Percentiles rank a stretch among this genome's conserved stretches.
phyloP scores from a whole-genome alignment of 1,140 invertebrate species.

The Telenomus remus region DNA sequence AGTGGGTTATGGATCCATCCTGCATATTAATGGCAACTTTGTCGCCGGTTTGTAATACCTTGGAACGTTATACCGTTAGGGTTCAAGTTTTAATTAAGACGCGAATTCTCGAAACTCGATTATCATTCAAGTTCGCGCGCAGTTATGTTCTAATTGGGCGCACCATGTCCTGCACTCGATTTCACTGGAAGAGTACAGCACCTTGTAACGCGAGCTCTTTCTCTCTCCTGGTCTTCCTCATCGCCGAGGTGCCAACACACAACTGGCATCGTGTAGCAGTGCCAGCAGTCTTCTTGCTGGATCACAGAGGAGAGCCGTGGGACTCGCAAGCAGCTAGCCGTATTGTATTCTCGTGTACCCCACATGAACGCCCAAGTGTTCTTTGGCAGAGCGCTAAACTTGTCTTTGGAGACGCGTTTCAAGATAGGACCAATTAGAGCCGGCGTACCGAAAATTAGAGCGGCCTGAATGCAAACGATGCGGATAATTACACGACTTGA shows the following conservation, averaged over 20 bases:
- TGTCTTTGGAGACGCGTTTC: conserved; percentile 54
- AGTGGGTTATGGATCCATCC: conserved; percentile 33
- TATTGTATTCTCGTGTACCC: conserved; percentile 10
- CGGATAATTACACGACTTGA: conserved; percentile 47
- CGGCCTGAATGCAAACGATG: conserved; percentile 15
- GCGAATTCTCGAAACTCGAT: conserved; percentile 58
- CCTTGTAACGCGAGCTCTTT: conserved; percentile 41
- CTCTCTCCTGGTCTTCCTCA: conserved; percentile 8
- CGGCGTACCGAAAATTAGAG: conserved; percentile 29
- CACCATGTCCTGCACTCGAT: conserved; percentile 31
- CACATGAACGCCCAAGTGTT: conserved; percentile 15
- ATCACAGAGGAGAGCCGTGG: conserved; percentile 31
- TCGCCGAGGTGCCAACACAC: conserved; percentile 30
- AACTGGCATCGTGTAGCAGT: no score
- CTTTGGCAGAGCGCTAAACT: conserved; percentile 24
- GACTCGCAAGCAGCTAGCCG: conserved; percentile 26
- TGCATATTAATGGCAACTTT: conserved; percentile 45
- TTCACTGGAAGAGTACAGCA: conserved; percentile 35
- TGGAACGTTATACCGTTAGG: conserved; percentile 26
- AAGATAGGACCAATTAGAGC: conserved; percentile 63
- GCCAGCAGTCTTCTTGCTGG: conserved; percentile 53
- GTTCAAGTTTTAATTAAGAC: conserved; percentile 60
- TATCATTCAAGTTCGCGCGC: conserved; percentile 54
- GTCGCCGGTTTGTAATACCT: conserved; percentile 38
- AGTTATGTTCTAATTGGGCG: conserved; percentile 47